These are phyloP conservation scores for Manis crassicaudata DNA, from an alignment of 2,797 vertebrate species.

Conservation along the genomic window DNA sequence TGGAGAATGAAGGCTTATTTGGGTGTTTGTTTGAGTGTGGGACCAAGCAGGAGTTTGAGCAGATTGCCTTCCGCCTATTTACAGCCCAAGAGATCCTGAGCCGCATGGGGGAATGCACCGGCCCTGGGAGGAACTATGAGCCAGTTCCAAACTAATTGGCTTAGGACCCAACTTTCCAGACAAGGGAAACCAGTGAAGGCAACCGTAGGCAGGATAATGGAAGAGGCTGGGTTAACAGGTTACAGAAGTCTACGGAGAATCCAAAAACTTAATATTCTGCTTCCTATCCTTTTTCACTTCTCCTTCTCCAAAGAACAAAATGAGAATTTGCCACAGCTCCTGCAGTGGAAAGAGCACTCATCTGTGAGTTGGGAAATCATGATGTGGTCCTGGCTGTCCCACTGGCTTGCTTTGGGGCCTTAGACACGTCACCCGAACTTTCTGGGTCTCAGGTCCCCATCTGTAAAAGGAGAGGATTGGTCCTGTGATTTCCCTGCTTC, in stretches of 20 bases:
- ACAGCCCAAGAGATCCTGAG: slow-evolving; percentile 63
- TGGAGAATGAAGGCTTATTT: slow-evolving; percentile 86
- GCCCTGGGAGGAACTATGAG: not conserved
- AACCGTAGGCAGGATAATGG: not conserved
- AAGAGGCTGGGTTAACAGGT: not conserved
- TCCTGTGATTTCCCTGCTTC: slow-evolving; percentile 3
- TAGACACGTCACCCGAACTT: not conserved
- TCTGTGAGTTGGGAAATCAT: not conserved
- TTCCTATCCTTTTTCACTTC: not conserved
- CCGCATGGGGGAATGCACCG: not conserved
- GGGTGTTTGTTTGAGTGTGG: slow-evolving; percentile 94
- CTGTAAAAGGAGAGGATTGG: slow-evolving; percentile 1
- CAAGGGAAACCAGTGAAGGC: not conserved
- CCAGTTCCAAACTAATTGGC: not conserved
- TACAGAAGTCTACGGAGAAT: slow-evolving; percentile 6
- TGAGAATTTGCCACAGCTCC: not conserved
- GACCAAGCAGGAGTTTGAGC: slow-evolving; percentile 85
- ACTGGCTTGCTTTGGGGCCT: not conserved
- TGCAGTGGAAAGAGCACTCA: not conserved
- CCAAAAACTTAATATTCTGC: not conserved
- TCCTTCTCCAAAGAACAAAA: not conserved
- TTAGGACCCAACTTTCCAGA: not conserved
- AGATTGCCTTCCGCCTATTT: slow-evolving; percentile 88
- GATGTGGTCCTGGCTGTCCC: not conserved
- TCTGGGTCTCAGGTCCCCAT: slow-evolving; percentile 21